Percentiles rank a stretch among this genome's conserved stretches.
These are phyloP conservation scores for Drosophila ezoana DNA, from an alignment of 2,888 invertebrate genomes.

Conservation along the genomic window DNA sequence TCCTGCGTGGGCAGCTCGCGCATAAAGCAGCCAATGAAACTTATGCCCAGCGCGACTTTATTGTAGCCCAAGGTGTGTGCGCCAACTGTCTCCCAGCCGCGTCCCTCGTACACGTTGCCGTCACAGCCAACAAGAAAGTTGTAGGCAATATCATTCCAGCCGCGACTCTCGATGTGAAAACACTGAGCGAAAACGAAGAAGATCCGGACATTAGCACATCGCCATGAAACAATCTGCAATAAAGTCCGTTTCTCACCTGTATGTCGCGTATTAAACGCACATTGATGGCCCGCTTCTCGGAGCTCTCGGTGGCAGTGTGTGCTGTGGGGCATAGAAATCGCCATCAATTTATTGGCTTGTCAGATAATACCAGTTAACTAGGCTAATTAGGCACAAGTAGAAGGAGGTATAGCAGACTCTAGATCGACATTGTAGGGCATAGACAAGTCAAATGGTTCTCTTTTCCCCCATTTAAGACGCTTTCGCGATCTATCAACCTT, in stretches of 20 bases:
- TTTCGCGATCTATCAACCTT: no score
- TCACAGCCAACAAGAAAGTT: conserved; percentile 87
- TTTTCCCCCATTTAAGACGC: no score
- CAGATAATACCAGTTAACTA: no score
- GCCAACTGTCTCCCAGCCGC: conserved; percentile 86
- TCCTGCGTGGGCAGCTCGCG: conserved; percentile 84
- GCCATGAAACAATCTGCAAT: not conserved
- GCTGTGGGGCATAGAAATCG: conserved; percentile 58
- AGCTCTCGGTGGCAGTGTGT: conserved; percentile 86
- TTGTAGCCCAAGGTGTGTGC: conserved; percentile 87
- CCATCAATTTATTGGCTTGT: not conserved
- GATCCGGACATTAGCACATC: not conserved
- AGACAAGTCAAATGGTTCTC: no score
- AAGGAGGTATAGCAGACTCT: no score
- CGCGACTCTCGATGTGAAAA: conserved; percentile 86
- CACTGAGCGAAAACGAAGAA: conserved; percentile 56
- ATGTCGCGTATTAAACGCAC: conserved; percentile 85
- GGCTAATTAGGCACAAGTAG: no score
- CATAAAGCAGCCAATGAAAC: conserved; percentile 86
- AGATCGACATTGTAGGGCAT: no score
- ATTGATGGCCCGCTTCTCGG: conserved; percentile 85
- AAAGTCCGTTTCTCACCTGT: conserved; percentile 80
- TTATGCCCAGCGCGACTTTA: conserved; percentile 85
- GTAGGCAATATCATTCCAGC: conserved; percentile 86
- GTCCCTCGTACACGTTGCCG: conserved; percentile 87